Evolutionary conservation across 2,113 vertebrate species (phyloP), one percentile per base, ranked within the genome.

Genomic region (Mirza zaza): DNA sequence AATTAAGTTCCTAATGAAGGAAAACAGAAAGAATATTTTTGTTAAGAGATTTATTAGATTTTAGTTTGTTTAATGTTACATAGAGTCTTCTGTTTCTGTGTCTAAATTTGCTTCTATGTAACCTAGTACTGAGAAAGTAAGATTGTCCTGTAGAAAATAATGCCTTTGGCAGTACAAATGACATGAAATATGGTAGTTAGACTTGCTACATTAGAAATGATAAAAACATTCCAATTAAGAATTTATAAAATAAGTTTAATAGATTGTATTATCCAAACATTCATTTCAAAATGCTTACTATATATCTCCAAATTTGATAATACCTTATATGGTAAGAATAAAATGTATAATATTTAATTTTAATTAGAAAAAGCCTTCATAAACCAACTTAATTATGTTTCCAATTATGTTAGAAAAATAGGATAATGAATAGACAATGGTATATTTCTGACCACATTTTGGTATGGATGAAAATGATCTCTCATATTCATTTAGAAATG

Each of bases 331-430:
- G n/a, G 79, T 87, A 57, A 94, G 20, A 79, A 90, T 92, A 94
- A 90, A 82, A 82, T 89, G 27, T 2, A 39, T 10, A 57, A 2
- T 65, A 73, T 93, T 10, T 14, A 77, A 68, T 91, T 96, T 86
- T 2, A 87, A 10, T 73, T 90, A 91, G 79, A 87, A 96, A 92
- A 97, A 7, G 15, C 1, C n/a, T 63, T 63, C 9, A 57, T 48
- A 79, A 87, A 32, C 20, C 90, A 97, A 50, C 45, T 42, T 0
- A 91, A 39, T 96, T 87, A 65, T 89, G 39, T 93, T 87, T 94
- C 45, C 10, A 94, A 76, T 94, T 92, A 84, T 48, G 1, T 90
- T 90, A n/a, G 29, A 34, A 83, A 63, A 75, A 85, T 27, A 82
- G 42, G 23, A 55, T 70, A 82, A 79, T 93, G 32, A 95, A 29